Evolutionary conservation across 2,797 vertebrate species (phyloP).

Genomic region (Heteromormyrus szaboi): DNA sequence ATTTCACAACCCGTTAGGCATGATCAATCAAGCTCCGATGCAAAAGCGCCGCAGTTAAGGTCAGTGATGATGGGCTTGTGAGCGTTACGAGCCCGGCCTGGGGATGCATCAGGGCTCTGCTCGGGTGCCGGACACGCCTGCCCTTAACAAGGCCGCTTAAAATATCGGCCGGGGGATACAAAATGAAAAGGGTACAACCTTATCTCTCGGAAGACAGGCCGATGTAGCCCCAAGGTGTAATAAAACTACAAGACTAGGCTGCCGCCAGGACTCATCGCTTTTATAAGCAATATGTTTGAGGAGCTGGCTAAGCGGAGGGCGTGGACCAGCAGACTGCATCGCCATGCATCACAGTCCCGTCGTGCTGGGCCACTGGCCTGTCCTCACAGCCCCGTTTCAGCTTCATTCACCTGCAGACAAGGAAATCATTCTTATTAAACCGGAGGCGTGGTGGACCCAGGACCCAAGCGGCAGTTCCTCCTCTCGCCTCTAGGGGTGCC

Average conservation of each 20-base stretch:
- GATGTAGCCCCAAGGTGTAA: constrained; percentile 82
- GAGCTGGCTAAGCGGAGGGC: constrained; percentile 77
- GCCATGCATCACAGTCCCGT: constrained; percentile 60
- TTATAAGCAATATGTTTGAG: constrained; percentile 89
- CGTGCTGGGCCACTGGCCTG: background rate
- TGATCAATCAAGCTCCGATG: constrained; percentile 69
- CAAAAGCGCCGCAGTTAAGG: constrained; percentile 64
- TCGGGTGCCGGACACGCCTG: constrained; percentile 59
- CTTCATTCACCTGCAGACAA: constrained; percentile 45
- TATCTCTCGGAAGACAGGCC: constrained; percentile 88
- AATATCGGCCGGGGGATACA: constrained; percentile 82
- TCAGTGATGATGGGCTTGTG: constrained; percentile 67
- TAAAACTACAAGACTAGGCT: constrained; percentile 87
- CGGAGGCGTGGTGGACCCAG: background rate
- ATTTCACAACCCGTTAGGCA: constrained; percentile 76
- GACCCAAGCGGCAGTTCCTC: background rate
- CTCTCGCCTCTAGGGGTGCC: background rate
- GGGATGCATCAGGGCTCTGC: constrained; percentile 64
- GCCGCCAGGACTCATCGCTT: constrained; percentile 81
- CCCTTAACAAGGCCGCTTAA: constrained; percentile 75
- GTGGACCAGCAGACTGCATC: constrained; percentile 54
- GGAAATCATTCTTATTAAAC: constrained; percentile 27
- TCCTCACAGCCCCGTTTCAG: constrained; percentile 44
- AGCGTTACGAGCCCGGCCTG: constrained; percentile 60
- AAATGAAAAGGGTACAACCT: constrained; percentile 94